Evolutionary conservation across 2,797 vertebrate genomes (phyloP), one percentile per base, ranked within the genome.

Genomic region (Spondyliosoma cantharus): DNA sequence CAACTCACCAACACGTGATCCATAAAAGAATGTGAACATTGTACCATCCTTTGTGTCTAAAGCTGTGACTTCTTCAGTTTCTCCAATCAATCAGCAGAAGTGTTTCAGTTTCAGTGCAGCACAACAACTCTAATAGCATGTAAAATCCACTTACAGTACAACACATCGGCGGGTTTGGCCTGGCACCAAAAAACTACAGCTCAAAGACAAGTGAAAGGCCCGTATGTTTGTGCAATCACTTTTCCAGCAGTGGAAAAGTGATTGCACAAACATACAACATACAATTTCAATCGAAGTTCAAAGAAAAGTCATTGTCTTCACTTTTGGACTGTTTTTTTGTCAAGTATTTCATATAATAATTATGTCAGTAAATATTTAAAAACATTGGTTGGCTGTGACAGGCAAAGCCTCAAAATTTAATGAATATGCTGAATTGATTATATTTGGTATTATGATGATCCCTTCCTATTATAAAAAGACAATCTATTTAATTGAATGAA

Each of bases 401-500:
- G 68, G 71, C 48, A 74, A 82, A 86, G 62, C 60, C 71, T 81
- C 25, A 62, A 24, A 71, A 70, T 46, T 3, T 50, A 81, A 89
- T 84, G 71, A 83, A 86, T 62, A 43, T 27, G 24, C 53, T 68
- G 15, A 72, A 76, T 76, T 72, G 76, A 86, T 89, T 90, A 57
- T 73, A 74, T 79, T 67, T 76, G 75, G 71, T 50, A 19, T 83
- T 78, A 45, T 87, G 68, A 45, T 70, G 52, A 73, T 87, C 42
- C 57, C 71, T 71, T 63, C 32, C 74, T 68, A 48, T 64, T 43
- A 69, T 68, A 17, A 77, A 37, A 71, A 82, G 76, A 76, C 77
- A 78, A 77, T 86, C 63, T 59, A 19, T 45, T 84, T 86, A 86
- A 88, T 84, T 90, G 54, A 87, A 86, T 76, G 17, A 86, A 86